These are phyloP conservation scores for Esperia sulphurella DNA, from an alignment of 2,888 invertebrate species.

Conservation along the genomic window DNA sequence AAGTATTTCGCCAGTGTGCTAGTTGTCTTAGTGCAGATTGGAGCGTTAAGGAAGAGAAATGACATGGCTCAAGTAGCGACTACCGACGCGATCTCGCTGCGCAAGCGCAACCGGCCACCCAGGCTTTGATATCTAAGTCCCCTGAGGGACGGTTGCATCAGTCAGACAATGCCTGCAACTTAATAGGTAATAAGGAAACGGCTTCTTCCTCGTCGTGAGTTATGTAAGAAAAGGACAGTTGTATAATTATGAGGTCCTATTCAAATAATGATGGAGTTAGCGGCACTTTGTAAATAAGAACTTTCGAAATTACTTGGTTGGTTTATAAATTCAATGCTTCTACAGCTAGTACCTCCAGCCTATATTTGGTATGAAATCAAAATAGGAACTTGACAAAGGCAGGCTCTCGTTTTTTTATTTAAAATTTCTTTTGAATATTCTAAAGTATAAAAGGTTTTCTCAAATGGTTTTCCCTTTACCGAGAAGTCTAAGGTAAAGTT, in stretches of 20 bases:
- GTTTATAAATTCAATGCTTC: neutral
- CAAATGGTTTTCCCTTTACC: no score
- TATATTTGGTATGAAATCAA: no score
- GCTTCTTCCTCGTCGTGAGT: conserved; percentile 18
- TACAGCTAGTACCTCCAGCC: no score
- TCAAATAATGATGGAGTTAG: conserved; percentile 6
- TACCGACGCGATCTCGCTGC: conserved; percentile 5
- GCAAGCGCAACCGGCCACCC: no score
- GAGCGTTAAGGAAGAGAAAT: neutral
- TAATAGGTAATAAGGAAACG: conserved; percentile 26
- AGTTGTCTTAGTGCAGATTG: no score
- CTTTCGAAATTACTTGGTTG: neutral
- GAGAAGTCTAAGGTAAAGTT: no score
- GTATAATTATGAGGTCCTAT: conserved; percentile 14
- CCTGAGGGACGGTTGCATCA: conserved; percentile 17
- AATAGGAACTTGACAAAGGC: no score
- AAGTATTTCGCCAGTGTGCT: no score
- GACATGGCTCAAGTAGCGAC: neutral
- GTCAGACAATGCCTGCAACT: conserved; percentile 22
- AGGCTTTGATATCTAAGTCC: conserved; percentile 18
- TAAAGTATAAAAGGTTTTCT: no score
- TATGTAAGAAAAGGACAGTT: conserved; percentile 10
- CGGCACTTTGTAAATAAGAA: neutral
- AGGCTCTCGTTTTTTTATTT: no score
- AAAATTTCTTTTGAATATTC: no score